Evolutionary conservation across 2,113 vertebrate genomes (phyloP).

Genomic region (Rhineura floridana): DNA sequence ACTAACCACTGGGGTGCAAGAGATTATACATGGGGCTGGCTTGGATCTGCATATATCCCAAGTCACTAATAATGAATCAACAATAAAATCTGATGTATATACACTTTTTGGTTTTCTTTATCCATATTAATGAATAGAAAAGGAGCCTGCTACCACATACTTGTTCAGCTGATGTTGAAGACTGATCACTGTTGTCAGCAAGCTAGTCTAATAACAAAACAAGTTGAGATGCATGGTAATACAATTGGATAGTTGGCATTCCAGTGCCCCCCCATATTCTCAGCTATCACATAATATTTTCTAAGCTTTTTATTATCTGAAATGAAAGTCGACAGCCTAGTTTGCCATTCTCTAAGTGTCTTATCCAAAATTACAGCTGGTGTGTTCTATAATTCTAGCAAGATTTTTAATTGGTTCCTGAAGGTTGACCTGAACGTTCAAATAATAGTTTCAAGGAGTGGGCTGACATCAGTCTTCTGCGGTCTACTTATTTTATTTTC

Average conservation of each 20-base stretch:
- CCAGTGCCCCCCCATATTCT: neutral
- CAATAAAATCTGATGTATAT: neutral
- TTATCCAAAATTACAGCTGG: neutral
- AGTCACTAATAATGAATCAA: neutral
- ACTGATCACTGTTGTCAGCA: conserved; percentile 2
- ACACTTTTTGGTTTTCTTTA: neutral
- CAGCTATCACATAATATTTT: conserved; percentile 19
- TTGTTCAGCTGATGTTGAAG: neutral
- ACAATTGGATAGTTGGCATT: conserved; percentile 4
- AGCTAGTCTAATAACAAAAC: conserved; percentile 6
- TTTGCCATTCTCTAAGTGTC: neutral
- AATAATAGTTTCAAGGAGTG: neutral
- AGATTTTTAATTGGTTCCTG: neutral
- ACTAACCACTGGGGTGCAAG: neutral
- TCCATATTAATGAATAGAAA: neutral
- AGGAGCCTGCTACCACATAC: neutral
- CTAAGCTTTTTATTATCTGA: conserved; percentile 10
- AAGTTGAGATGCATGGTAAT: neutral
- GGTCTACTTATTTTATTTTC: neutral
- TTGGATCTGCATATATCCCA: neutral
- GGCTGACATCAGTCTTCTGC: neutral
- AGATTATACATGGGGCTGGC: neutral
- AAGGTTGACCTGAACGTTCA: neutral
- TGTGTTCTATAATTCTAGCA: neutral
- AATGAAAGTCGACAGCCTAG: conserved; percentile 15